Evolutionary conservation across 2,797 vertebrate genomes (phyloP), one percentile per base, ranked within the genome.

Genomic region (Yasuhikotakia modesta): DNA sequence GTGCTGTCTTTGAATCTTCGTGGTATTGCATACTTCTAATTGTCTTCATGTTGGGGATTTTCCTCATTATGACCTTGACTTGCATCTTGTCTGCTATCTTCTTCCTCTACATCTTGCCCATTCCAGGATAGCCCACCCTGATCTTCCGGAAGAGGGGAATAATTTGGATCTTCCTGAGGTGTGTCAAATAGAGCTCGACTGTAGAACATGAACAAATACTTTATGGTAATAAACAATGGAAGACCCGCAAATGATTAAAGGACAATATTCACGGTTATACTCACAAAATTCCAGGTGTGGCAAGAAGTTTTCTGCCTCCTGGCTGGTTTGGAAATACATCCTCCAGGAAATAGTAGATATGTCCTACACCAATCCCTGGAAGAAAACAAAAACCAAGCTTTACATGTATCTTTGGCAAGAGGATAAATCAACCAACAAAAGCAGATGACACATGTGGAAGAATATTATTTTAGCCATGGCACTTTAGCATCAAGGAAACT

Each of bases 261-360:
- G 1, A 11, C 13, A 4, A 61, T 73, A 35, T 50, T 50, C 27
- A 50, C 43, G 21, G 1, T 61, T 30, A n/a, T 52, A 81, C 96
- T 95, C 83, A 98, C 97, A 99, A 94, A 88, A 99, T 89, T 46
- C 92, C 94, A 0, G 97, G 98, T 4, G 97, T 99, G 89, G 88
- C 95, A 64, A 99, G 92, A 90, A 97, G 96, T 83, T 96, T 91
- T 84, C 95, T 94, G 67, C 98, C 97, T 22, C 97, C 98, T 2
- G 96, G 98, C 81, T 98, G 97, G 88, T 96, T 96, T 43, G 98
- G 98, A 88, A 99, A 99, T 78, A 99, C 94, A 79, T 99, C 98
- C 89, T 99, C 98, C 88, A 99, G 87, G 88, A 99, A 99, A 89
- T 94, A 99, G 90, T 99, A 99, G 75, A 97, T 96, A 72, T 99